Evolutionary conservation across 2,113 vertebrate genomes (phyloP), one percentile per base, ranked within the genome.

Genomic region (Eira barbara): DNA sequence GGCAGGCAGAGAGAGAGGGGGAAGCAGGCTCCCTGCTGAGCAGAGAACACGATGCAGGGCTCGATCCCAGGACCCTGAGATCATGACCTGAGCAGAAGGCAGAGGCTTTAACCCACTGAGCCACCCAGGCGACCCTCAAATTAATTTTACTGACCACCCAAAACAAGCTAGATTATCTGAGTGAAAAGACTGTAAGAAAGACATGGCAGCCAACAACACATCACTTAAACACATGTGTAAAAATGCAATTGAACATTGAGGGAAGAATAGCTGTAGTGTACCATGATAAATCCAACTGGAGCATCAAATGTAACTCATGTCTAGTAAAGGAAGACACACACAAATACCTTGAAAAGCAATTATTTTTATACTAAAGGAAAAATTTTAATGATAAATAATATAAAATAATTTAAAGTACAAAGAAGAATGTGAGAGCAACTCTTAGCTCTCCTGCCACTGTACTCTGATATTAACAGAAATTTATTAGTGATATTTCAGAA

Each of bases 331-430:
- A 27, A 47, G 31, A 65, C 3, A 47, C 3, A 71, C 13, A 81
- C 25, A 91, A 57, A 52, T 3, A 52, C 0, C 27, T 74, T 45
- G 11, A 91, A 63, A 36, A 82, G 76, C 34, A 39, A 14, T 79
- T 65, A n/a, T 21, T 93, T 86, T 78, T 84, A 55, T 20, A 79
- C 69, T 82, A 71, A 31, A 15, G 42, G 10, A 55, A 89, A 73
- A 67, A 2, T 0, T 74, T 49, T 20, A 20, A 34, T 42, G 63
- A 27, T 63, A 52, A 61, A 34, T 15, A 78, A 39, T 42, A 25
- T 93, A 74, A 45, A 27, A 71, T 80, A 49, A 65, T 42, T 55
- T 55, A 17, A 57, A 93, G 71, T 45, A 73, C 6, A 36, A 83
- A 71, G 31, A 95, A 67, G 29, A 83, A 52, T 80, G 13, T 34